Conservation (phyloP, 2,113 vertebrate species). For the Blennius ocellaris region DNA sequence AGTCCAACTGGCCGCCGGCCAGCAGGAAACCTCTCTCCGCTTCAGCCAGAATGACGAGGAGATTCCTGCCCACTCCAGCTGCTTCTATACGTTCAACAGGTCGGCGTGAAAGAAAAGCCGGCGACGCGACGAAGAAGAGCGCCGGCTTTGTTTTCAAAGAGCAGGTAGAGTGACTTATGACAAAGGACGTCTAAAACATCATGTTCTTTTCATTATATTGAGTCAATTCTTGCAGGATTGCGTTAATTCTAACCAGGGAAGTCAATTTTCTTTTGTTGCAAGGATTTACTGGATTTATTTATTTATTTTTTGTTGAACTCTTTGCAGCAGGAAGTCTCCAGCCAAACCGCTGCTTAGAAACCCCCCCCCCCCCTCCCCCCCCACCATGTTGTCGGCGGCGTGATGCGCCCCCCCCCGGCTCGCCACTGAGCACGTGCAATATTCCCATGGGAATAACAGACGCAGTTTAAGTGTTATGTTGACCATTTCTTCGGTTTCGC, state of each 20-base stretch:
- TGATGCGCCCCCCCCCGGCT: constrained; percentile 16
- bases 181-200: neutral
- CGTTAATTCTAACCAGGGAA: constrained; percentile 1
- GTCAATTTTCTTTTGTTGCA: constrained; percentile 32
- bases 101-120: constrained; percentile 26
- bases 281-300: constrained; percentile 8
- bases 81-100: constrained; percentile 9
- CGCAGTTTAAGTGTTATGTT: constrained; percentile 35
- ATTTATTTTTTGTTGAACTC: constrained; percentile 35
- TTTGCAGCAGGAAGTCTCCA: constrained; percentile 16
- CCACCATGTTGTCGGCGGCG: neutral
- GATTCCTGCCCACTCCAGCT: constrained; percentile 32
- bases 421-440: constrained; percentile 24
- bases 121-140: neutral
- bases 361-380: neutral
- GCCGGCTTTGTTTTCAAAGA: constrained; percentile 8
- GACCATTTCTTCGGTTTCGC: constrained; percentile 10
- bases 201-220: neutral
- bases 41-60: constrained; percentile 58
- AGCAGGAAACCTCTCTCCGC: constrained; percentile 57
- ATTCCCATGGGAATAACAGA: constrained; percentile 80
- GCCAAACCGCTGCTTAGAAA: constrained; percentile 38
- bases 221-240: neutral
- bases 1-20: constrained; percentile 52
- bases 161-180: neutral